Evolutionary conservation across 2,797 vertebrate species (phyloP), one percentile per base, ranked within the genome.

Genomic region (Erpetoichthys calabaricus): DNA sequence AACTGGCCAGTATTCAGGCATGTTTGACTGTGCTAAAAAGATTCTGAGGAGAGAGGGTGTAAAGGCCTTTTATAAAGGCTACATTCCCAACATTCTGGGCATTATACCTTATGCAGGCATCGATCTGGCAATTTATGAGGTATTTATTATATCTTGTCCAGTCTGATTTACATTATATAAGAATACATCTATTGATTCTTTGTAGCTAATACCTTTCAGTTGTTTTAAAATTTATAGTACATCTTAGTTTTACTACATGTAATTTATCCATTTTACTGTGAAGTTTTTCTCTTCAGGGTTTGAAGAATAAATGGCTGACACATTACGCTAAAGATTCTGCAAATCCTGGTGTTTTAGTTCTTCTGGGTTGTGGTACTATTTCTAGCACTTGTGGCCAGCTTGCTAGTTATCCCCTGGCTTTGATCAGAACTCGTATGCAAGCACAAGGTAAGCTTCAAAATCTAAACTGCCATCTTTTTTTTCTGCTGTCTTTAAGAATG

Each of bases 31-130:
- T 75, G 89, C 84, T 64, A 93, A 87, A 81, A 88, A 90, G 68
- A 94, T 95, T 72, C 70, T 93, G 65, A 86, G 84, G 68, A 81
- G 65, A 25, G 91, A 95, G 75, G 90, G 92, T 5, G 56, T 90
- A 51, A 84, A 80, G 65, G 89, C 91, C 0, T 97, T 97, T 71
- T 96, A 91, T 75, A 95, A 91, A 73, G 92, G 92, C 45, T 96
- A 95, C 56, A 3, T 92, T 60, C 91, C 92, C 51, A 98, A 96
- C 67, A 86, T 95, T 47, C 62, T 97, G 60, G 91, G 95, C 59
- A 94, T 97, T 67, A 94, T 97, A 75, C 91, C 92, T n/a, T 95
- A 94, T 0, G 91, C 94, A 56, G 92, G 91, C 25, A 98, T 98
- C 45, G 91, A 97, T 58, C 86, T 97, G 66, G 87, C 88, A 44